Evolutionary conservation across 2,113 vertebrate genomes (phyloP), one percentile per base, ranked within the genome.

Genomic region (Clupea harengus): DNA sequence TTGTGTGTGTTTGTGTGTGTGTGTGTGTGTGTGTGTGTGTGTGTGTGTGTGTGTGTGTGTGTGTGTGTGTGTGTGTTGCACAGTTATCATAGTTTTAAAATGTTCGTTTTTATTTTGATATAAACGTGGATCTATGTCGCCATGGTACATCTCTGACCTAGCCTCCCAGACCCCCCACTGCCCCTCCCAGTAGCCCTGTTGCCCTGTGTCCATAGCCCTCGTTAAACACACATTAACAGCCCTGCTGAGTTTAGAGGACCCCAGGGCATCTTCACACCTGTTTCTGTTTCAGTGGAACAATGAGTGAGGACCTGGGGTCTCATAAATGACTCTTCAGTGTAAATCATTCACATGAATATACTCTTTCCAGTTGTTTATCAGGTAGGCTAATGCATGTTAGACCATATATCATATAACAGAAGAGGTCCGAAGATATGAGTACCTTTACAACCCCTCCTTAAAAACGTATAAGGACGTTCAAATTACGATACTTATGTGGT

Each of bases 181-280:
- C 50, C 82, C 75, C 25, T 78, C 72, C 39, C 13, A 17, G 10
- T 10, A 78, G 11, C 11, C 72, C 10, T 5, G 9, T 15, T 32
- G 15, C 13, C 25, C 72, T 17, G 32, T 39, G 28, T 78, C 2
- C 15, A 15, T 78, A 18, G 25, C 54, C 18, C 87, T 86, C 54
- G 72, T 88, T 88, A 84, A 86, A 84, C 82, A 82, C 57, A 88
- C 22, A 78, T 83, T 44, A 86, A 84, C 86, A 57, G 20, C 45
- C 47, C 49, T 72, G 54, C 54, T 54, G 75, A 47, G 54, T 49
- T 87, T 25, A 81, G 46, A 45, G 72, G 81, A 83, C 44, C 72
- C 39, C 22, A 22, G 39, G 72, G 81, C 81, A 17, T 81, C 45
- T 86, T 75, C 22, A 82, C 86, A 87, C 78, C 86, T 89, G 75